Evolutionary conservation across 2,113 vertebrate genomes (phyloP).

Genomic region (Ginglymostoma cirratum): DNA sequence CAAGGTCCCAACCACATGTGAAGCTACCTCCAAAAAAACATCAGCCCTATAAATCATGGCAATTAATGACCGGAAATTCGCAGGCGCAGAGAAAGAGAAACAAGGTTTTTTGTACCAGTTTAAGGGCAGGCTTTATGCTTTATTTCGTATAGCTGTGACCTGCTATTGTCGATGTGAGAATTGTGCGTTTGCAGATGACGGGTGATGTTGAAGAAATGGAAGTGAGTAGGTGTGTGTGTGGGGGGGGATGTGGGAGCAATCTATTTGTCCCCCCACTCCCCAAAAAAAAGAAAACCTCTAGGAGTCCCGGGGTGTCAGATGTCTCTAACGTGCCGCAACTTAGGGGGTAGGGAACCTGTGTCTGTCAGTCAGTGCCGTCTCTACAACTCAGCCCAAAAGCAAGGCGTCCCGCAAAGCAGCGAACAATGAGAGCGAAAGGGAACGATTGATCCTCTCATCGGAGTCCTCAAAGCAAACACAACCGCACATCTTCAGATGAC

Average conservation of each 20-base stretch:
- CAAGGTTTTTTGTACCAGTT: slow-evolving; percentile 3
- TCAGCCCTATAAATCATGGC: slow-evolving; percentile 57
- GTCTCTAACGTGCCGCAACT: slow-evolving; percentile 46
- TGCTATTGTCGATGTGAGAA: neutral
- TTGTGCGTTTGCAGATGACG: neutral
- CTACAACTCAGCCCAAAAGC: neutral
- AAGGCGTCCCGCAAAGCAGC: no score
- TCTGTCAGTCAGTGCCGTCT: slow-evolving; percentile 42
- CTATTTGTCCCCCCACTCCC: no score
- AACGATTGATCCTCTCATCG: neutral
- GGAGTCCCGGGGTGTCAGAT: slow-evolving; percentile 43
- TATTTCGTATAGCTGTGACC: neutral
- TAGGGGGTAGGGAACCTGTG: slow-evolving; percentile 46
- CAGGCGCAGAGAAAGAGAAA: slow-evolving; percentile 33
- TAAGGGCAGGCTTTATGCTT: neutral
- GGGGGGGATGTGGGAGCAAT: neutral
- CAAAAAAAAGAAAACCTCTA: neutral
- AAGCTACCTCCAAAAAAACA: slow-evolving; percentile 73
- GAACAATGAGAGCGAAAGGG: neutral
- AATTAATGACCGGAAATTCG: slow-evolving; percentile 37
- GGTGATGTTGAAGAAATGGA: neutral
- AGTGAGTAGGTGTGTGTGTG: neutral
- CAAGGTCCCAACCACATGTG: slow-evolving; percentile 82
- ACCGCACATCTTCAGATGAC: slow-evolving; percentile 19
- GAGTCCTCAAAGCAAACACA: neutral